Evolutionary conservation across 2,888 invertebrate species (phyloP), one percentile per base, ranked within the genome.

Genomic region (Omphaloscelis lunosa): DNA sequence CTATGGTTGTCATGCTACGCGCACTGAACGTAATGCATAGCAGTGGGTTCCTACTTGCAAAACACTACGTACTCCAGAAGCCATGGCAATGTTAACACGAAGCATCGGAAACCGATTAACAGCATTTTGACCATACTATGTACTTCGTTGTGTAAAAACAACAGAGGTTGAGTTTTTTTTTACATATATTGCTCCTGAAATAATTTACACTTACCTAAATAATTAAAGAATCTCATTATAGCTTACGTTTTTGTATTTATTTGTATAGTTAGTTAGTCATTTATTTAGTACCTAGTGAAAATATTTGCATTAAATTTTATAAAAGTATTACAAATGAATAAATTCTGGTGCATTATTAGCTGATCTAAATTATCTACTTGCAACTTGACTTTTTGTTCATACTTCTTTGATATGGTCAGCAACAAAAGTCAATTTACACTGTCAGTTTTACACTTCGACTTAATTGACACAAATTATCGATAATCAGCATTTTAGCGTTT

Each of bases 81-180:
- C 72, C 81, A n/a, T 67, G n/a, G 29, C 9, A 81, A 39, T 56
- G 65, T 48, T 48, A 48, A 66, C 72, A 51, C 39, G n/a, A 72
- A 63, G 39, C 67, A 53, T 12, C 8, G 63, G 75, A 69, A 80
- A 17, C n/a, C 59, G 48, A 56, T 61, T 34, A 34, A 58, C n/a
- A 59, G 5, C 23, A 56, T 27, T 53, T 45, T 45, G 8, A 56
- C 7, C 3, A 20, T 17, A 63, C 20, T 45, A 20, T 9, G 34
- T 45, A 5, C n/a, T 45, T 45, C 6, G 20, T 8, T 45, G 20
- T 58, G n/a, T 34, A 11, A 34, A 11, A 45, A 34, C 15, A 39
- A 27, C 23, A 11, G 15, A 34, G 45, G 20, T 29, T 8, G 0
- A 34, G 15, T 4, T 11, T 0, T n/a, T 56, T n/a, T 20, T 34